Evolutionary conservation across 2,888 invertebrate species (phyloP), one percentile per base, ranked within the genome.

Genomic region (Stenichneumon culpator): DNA sequence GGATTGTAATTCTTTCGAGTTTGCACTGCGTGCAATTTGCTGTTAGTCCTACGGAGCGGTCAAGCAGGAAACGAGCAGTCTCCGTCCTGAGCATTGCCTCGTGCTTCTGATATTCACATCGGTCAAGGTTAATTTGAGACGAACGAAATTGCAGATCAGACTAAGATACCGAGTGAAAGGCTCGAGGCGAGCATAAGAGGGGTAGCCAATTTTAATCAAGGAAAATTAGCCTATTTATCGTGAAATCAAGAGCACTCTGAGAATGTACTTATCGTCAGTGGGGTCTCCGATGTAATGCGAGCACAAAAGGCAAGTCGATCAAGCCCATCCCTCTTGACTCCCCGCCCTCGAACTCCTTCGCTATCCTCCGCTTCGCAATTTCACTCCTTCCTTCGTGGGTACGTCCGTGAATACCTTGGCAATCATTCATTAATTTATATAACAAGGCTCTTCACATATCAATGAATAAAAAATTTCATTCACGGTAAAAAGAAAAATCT

Each of bases 181-280:
- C 52, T 44, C 47, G 54, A 14, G 60, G 52, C 52, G 63, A n/a
- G 36, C 9, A 9, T 5, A 44, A 32, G 19, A 44, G 68, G 52
- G 77, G 68, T 84, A 81, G 86, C 79, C 81, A 87, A 89, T 90
- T 89, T 91, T 91, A 91, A 92, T 92, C 89, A 91, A 91, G 88
- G 28, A 86, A 90, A 91, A 92, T 90, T 90, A 89, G 90, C 88
- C 89, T 90, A 89, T 91, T 91, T 91, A 90, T 90, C 87, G 85
- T 83, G 81, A 87, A 85, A 86, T 86, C 83, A 86, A 87, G 86
- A 79, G 74, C 81, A 77, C 88, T 86, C 72, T 25, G 70, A 65
- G 82, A 87, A 83, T 82, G 72, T 81, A 85, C 73, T 82, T 86
- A 88, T 86, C 86, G 57, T 80, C 79, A 44, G 77, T 69, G 73